Evolutionary conservation across 1,140 invertebrate species (phyloP).

Genomic region (Halesus radiatus): DNA sequence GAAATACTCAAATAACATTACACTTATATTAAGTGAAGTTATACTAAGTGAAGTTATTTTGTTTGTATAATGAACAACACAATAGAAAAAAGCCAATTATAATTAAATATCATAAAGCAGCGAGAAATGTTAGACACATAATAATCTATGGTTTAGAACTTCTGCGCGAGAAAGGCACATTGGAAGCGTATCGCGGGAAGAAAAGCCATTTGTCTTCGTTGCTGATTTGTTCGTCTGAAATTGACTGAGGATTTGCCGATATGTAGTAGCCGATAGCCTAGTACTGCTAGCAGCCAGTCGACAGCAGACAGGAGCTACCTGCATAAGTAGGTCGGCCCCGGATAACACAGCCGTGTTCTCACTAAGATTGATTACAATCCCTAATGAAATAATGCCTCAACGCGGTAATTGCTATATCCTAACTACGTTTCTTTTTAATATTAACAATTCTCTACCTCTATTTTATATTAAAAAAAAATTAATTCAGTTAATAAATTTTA

Average conservation of each 20-base stretch:
- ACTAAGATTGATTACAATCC: slow-evolving; percentile 37
- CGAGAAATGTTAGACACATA: too few relatives aligned
- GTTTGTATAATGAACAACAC: too few relatives aligned
- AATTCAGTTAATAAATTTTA: too few relatives aligned
- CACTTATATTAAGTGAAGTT: too few relatives aligned
- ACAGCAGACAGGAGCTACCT: too few relatives aligned
- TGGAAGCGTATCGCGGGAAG: neutral
- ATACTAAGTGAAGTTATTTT: too few relatives aligned
- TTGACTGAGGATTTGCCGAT: slow-evolving; percentile 33
- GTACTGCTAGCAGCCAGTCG: too few relatives aligned
- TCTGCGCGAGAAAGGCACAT: neutral
- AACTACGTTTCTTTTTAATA: neutral
- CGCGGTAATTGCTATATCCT: slow-evolving; percentile 14
- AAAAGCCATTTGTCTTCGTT: slow-evolving; percentile 37
- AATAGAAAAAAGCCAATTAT: too few relatives aligned
- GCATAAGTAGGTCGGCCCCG: neutral
- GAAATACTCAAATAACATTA: too few relatives aligned
- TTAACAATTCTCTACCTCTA: too few relatives aligned
- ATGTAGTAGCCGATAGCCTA: neutral
- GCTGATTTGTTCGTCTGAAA: slow-evolving; percentile 37
- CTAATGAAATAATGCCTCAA: slow-evolving; percentile 10
- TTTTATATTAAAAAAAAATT: too few relatives aligned
- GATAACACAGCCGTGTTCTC: slow-evolving; percentile 17
- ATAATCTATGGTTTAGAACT: neutral
- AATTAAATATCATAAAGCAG: too few relatives aligned